phyloP scores from a whole-genome alignment of 2,113 vertebrate species.

The Erythrocebus patas region DNA sequence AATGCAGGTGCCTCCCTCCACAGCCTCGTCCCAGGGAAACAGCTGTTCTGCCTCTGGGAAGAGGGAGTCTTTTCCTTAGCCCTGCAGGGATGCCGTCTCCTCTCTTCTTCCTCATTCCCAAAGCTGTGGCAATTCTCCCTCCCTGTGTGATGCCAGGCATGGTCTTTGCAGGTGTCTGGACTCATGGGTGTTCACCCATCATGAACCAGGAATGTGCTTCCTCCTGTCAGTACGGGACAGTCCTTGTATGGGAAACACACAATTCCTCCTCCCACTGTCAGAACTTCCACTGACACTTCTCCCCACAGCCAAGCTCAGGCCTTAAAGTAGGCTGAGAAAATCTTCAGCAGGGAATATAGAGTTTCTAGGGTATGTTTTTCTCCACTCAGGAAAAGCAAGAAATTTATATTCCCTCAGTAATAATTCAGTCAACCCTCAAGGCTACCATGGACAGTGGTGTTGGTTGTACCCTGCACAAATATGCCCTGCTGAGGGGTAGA shows the following conservation, averaged over 20 bases:
- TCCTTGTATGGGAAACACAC: neutral
- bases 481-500: neutral
- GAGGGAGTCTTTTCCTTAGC: neutral
- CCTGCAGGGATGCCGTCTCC: neutral
- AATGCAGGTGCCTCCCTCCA: conserved; percentile 49
- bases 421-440: neutral
- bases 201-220: neutral
- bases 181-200: neutral
- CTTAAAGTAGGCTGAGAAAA: neutral
- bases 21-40: neutral
- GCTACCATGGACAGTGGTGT: neutral
- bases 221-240: neutral
- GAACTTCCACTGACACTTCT: neutral
- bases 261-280: neutral
- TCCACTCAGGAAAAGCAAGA: neutral
- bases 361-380: neutral
- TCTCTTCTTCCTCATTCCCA: conserved; percentile 57
- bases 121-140: neutral
- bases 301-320: neutral
- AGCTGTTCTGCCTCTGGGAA: neutral
- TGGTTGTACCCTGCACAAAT: neutral
- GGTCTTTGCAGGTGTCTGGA: neutral
- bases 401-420: neutral
- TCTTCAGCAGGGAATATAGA: neutral
- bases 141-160: neutral